Evolutionary conservation across 1,140 invertebrate genomes (phyloP).

Genomic region (Penaeus indicus): DNA sequence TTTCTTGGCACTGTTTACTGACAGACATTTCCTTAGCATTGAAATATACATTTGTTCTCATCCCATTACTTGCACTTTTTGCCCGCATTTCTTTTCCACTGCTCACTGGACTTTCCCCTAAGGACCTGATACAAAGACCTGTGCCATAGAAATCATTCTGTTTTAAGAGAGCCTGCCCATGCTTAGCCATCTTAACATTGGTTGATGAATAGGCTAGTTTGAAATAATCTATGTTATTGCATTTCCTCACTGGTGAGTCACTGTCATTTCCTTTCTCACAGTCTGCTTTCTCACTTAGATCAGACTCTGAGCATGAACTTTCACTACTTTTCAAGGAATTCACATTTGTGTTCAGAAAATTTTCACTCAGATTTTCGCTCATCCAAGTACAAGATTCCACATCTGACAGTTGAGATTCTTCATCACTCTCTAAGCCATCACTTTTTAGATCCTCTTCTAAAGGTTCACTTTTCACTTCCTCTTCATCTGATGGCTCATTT

Average conservation of each 20-base stretch:
- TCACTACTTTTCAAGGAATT: slow-evolving; percentile 25
- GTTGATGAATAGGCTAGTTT: slow-evolving; percentile 52
- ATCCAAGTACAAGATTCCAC: not conserved
- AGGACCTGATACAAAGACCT: slow-evolving; percentile 55
- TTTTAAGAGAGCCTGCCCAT: slow-evolving; percentile 46
- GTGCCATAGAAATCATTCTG: slow-evolving; percentile 59
- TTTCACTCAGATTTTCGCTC: not conserved
- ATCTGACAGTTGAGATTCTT: not conserved
- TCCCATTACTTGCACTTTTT: too few relatives aligned
- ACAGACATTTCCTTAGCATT: too few relatives aligned
- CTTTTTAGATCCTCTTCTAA: slow-evolving; percentile 53
- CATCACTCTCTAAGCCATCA: slow-evolving; percentile 39
- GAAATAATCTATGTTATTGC: slow-evolving; percentile 38
- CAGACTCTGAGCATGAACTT: slow-evolving; percentile 43
- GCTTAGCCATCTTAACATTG: slow-evolving; percentile 50
- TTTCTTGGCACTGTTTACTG: too few relatives aligned
- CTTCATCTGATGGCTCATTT: slow-evolving; percentile 7
- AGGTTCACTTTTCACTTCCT: slow-evolving; percentile 47
- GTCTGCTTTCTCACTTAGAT: slow-evolving; percentile 28
- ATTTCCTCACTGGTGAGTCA: not conserved
- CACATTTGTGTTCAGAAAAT: not conserved
- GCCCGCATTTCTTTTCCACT: not conserved
- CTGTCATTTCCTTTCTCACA: too few relatives aligned
- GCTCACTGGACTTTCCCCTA: slow-evolving; percentile 4
- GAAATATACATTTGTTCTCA: too few relatives aligned